Evolutionary conservation across 1,140 invertebrate species (phyloP).

Genomic region (Orchestia grillus): DNA sequence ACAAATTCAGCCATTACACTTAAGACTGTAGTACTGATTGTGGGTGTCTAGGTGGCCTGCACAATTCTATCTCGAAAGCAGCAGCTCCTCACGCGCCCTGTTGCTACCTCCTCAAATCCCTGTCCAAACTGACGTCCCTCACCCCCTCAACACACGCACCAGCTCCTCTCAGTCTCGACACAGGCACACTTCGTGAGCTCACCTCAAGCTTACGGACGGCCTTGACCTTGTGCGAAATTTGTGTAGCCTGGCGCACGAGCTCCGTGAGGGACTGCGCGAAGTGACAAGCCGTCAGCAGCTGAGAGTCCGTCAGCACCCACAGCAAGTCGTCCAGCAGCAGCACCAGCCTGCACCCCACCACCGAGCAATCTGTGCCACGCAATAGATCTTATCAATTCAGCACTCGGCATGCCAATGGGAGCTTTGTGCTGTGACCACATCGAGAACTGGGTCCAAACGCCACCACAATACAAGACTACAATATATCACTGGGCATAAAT

Average conservation of each 20-base stretch:
- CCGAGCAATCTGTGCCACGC: constrained; percentile 90
- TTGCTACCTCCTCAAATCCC: neutral
- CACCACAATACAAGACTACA: too few relatives aligned
- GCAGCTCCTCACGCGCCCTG: too few relatives aligned
- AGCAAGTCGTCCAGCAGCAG: constrained; percentile 95
- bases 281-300: constrained; percentile 93
- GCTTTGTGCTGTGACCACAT: too few relatives aligned
- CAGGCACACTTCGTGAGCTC: constrained; percentile 59
- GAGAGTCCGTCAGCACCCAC: constrained; percentile 98
- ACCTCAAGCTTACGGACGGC: constrained; percentile 91
- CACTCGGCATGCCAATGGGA: too few relatives aligned
- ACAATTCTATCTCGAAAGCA: too few relatives aligned
- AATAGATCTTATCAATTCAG: neutral
- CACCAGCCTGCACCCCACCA: constrained; percentile 91
- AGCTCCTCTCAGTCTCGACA: neutral
- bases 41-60: too few relatives aligned
- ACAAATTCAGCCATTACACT: neutral
- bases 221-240: constrained; percentile 87
- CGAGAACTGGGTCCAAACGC: too few relatives aligned
- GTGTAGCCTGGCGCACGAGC: constrained; percentile 86
- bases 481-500: too few relatives aligned
- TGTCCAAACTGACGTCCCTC: neutral
- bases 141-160: neutral
- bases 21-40: too few relatives aligned
- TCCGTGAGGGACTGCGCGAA: constrained; percentile 92